phyloP scores from a whole-genome alignment of 2,888 invertebrate genomes.

The Mycogona germanica region DNA sequence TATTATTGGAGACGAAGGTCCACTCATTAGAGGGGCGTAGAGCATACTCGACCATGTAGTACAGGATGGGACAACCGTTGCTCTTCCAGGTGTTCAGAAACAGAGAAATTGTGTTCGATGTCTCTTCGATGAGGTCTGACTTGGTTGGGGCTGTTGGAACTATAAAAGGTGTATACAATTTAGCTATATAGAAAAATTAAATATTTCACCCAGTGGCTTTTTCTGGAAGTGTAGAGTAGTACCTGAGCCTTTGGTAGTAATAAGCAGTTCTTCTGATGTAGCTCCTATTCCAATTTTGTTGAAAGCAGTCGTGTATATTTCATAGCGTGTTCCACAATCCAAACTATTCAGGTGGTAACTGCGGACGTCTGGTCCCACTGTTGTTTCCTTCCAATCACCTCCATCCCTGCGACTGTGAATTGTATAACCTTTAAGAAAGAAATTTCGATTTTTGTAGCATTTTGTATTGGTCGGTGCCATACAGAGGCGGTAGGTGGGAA shows the following conservation, averaged over 20 bases:
- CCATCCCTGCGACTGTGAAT: slow-evolving; percentile 89
- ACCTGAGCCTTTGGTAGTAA: slow-evolving; percentile 20
- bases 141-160: slow-evolving; percentile 19
- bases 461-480: no score
- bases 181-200: no score
- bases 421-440: slow-evolving; percentile 54
- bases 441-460: no score
- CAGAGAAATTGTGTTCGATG: slow-evolving; percentile 16
- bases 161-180: no score
- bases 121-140: slow-evolving; percentile 20
- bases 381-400: slow-evolving; percentile 64
- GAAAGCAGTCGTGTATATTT: slow-evolving; percentile 83
- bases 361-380: slow-evolving; percentile 16
- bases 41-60: slow-evolving; percentile 19
- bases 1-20: slow-evolving; percentile 19
- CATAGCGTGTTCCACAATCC: slow-evolving; percentile 85
- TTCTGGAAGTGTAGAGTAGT: neutral
- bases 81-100: slow-evolving; percentile 20
- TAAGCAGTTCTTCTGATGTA: slow-evolving; percentile 8
- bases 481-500: no score
- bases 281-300: slow-evolving; percentile 42
- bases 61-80: slow-evolving; percentile 19
- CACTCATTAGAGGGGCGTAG: slow-evolving; percentile 17
- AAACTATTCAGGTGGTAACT: slow-evolving; percentile 61
- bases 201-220: neutral